Base-by-base conservation (phyloP, 2,888 invertebrate genomes). In the Harmothoe impar region DNA sequence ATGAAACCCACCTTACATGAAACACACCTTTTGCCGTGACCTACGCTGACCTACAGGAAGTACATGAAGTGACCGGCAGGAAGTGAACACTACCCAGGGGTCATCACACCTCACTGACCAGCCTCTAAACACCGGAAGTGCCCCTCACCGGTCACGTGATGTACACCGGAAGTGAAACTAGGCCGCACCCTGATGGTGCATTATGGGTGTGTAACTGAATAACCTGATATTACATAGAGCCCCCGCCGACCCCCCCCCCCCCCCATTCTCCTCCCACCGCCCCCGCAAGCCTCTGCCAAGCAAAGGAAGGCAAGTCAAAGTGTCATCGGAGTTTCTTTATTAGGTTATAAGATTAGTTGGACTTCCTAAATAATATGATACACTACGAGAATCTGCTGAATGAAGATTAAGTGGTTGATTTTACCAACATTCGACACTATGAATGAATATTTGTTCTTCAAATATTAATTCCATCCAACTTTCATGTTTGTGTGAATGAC, bases 141-240 rank as follows among this genome's bases (percentile, higher is more conserved):
- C 23, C 7, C 62, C 62, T n/a, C 62, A 62, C 23, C 15, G 62
- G 62, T 62, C 62, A 62, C 62, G 62, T 62, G 20, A 62, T 62
- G n/a, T 20, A 62, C 62, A 20, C 62, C 62, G 62, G 62, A 62
- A 62, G 62, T 62, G 62, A 62, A 62, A 20, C 23, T n/a, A n/a
- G 62, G 62, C n/a, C 62, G 62, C 62, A 62, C 20, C 20, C 7
- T 62, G 62, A n/a, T 62, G n/a, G 20, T n/a, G 62, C n/a, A n/a
- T 62, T 20, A n/a, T n/a, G 62, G n/a, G 62, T 20, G 54, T n/a
- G 62, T 62, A n/a, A 62, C 62, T 62, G 62, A n/a, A n/a, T 62
- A n/a, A n/a, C 62, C 23, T 62, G 3, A 62, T n/a, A n/a, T 62
- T 20, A 62, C 20, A n/a, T 20, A 62, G 20, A 62, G 3, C n/a